Base-by-base conservation (phyloP, 1,140 invertebrate genomes). In the Eupristina koningsbergeri region DNA sequence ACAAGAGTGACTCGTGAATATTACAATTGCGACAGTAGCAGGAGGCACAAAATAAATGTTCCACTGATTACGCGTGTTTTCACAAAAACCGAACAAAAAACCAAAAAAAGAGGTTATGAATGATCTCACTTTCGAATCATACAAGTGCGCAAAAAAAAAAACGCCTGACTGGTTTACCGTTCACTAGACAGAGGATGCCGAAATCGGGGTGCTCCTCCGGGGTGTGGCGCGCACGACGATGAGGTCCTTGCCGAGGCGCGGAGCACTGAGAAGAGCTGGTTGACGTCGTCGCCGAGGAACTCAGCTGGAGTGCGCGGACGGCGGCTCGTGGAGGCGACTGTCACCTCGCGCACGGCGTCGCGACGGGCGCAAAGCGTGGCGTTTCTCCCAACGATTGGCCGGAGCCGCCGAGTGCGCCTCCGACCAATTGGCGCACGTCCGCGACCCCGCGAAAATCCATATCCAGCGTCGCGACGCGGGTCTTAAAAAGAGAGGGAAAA, bases 361-460 rank as follows among this genome's bases (percentile, higher is more conserved):
- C 53, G 22, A 58, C 22, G 22, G 22, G 6, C 53, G 53, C 26
- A 58, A 11, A 41, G 26, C 63, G 64, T 26, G 78, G 41, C 45
- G 7, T 41, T 41, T 13, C 63, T 29, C 8, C 39, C 31, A 1
- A 22, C 64, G 64, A 39, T 58, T 73, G 61, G 74, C 50, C 71
- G 31, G 58, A 86, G 76, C 34, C 29, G 67, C 74, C 84, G 74
- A 73, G 75, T 84, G 83, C 86, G 80, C 86, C 87, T 84, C 85
- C 84, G 82, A 85, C 36, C 71, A 73, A 81, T 81, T 88, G 89
- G 87, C 89, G 90, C 88, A 69, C 85, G 84, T 78, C 85, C 85
- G 85, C 85, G 85, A 86, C 83, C 58, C 83, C 80, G 81, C 81
- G 87, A 90, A 91, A 91, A 91, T 91, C 89, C 87, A 90, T 91